Percentiles rank a stretch among this genome's conserved stretches.
These are phyloP conservation scores for Trichopria drosophilae DNA, from an alignment of 2,888 invertebrate species.

Conservation along the genomic window DNA sequence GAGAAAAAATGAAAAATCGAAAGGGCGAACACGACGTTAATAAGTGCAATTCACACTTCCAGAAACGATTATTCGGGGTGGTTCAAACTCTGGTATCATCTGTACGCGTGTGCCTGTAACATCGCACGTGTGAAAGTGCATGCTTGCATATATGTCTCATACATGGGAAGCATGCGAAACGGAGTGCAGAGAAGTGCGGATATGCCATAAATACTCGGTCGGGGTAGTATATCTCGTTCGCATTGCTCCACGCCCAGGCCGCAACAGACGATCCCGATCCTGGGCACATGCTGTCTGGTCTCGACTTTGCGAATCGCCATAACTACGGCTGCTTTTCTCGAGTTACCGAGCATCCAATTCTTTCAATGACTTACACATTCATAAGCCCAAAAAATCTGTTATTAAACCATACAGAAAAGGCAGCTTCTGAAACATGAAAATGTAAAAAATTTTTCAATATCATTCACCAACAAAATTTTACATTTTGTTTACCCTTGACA, in stretches of 20 bases:
- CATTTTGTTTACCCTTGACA: no score
- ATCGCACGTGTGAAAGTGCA: constrained; percentile 36
- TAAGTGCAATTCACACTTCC: constrained; percentile 54
- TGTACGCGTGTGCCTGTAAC: constrained; percentile 38
- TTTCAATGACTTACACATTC: no score
- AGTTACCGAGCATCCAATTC: constrained; percentile 14
- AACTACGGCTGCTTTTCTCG: constrained; percentile 38
- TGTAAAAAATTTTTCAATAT: no score
- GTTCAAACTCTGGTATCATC: constrained; percentile 36
- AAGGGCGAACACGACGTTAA: constrained; percentile 38
- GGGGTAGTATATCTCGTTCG: constrained; percentile 57
- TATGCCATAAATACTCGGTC: constrained; percentile 57
- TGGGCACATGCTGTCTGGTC: constrained; percentile 56
- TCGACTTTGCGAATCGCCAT: constrained; percentile 20
- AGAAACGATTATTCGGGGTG: constrained; percentile 55
- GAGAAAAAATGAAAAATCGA: neutral
- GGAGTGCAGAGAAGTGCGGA: constrained; percentile 49
- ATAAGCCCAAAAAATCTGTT: no score
- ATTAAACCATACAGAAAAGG: no score
- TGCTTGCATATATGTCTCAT: neutral
- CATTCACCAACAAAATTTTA: no score
- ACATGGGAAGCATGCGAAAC: constrained; percentile 1
- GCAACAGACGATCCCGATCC: no score
- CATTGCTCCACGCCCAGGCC: constrained; percentile 51
- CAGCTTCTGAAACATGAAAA: no score